Conservation (phyloP, 1,140 invertebrate species). For the Lucilia sericata region DNA sequence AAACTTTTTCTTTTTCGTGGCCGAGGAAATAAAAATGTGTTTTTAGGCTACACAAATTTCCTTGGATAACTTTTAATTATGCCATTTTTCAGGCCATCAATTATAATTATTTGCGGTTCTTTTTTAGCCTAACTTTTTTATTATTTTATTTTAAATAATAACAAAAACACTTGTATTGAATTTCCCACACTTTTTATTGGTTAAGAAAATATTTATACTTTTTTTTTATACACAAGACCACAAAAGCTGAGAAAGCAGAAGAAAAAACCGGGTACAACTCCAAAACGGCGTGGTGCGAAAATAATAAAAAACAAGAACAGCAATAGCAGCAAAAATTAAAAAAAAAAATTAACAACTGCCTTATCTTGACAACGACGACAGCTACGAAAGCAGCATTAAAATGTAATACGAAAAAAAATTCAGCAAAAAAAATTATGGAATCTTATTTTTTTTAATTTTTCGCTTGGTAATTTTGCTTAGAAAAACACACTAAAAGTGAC, state of each 20-base stretch:
- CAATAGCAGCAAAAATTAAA: neutral
- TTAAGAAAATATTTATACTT: neutral
- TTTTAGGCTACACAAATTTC: neutral
- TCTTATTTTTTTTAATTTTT: neutral
- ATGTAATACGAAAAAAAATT: slow-evolving; percentile 30
- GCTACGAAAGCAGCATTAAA: slow-evolving; percentile 39
- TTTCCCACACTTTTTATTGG: slow-evolving; percentile 18
- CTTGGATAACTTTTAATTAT: neutral
- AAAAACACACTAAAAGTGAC: slow-evolving; percentile 6
- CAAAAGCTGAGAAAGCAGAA: neutral
- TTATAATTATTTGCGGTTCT: neutral
- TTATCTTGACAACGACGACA: slow-evolving; percentile 28
- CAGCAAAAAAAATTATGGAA: slow-evolving; percentile 25
- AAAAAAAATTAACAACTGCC: slow-evolving; percentile 15
- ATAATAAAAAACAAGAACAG: neutral
- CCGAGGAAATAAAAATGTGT: neutral
- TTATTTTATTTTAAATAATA: neutral
- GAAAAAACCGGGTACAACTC: slow-evolving; percentile 25
- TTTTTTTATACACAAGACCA: neutral
- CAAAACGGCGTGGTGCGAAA: slow-evolving; percentile 41
- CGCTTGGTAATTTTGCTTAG: neutral
- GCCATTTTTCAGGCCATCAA: neutral
- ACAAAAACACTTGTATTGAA: neutral
- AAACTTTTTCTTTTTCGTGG: neutral
- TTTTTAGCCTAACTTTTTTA: neutral